A percentile compares a stretch with the other conserved stretches of the same genome.
phyloP scores from a whole-genome alignment of 2,113 vertebrate species.

The Rattus norvegicus region GRCr8 NC_086033.1:34868501-34869000 shows the following conservation, averaged over 20 bases:
- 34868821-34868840: background rate
- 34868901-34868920: background rate
- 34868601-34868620: background rate
- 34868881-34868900: background rate
- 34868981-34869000: too few relatives aligned
- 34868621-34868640: background rate
- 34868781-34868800: background rate
- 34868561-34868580: background rate
- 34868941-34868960: too few relatives aligned
- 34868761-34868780: background rate
- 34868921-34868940: background rate
- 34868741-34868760: background rate
- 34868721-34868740: background rate
- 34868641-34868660: too few relatives aligned
- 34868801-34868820: background rate
- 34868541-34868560: background rate
- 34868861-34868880: background rate
- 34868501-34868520: too few relatives aligned
- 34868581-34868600: background rate
- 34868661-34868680: background rate
- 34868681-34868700: background rate
- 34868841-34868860: background rate
- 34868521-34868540: background rate
- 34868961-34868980: too few relatives aligned
- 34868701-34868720: background rate